Evolutionary conservation across 1,140 invertebrate species (phyloP), one percentile per base, ranked within the genome.

Genomic region (Drosophila tani): DNA sequence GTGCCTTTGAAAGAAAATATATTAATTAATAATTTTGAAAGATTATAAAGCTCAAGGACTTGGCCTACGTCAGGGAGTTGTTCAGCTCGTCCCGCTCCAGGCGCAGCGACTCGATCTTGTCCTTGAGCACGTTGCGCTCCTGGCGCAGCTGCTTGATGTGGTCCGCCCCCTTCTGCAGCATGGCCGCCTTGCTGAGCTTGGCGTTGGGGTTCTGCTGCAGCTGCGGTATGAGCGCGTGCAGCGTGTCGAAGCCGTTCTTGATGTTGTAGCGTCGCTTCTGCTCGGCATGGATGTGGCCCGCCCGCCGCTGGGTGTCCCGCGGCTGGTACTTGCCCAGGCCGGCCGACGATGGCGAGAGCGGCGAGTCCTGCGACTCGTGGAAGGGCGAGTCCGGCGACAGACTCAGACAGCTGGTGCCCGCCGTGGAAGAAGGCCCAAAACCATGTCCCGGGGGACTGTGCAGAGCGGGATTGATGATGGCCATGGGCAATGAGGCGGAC

Each of bases 221-320:
- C 73, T 97, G 96, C 17, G 98, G 98, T 91, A 99, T 98, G n/a
- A 99, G 94, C 66, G 96, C 96, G 93, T 99, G 97, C 60, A 99
- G 94, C 92, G 96, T 96, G 93, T 99, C 98, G 93, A 99, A 99
- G 27, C 98, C 98, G 94, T 97, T 98, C 94, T 99, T 99, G 77
- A 99, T 99, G 92, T 99, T 99, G 92, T 97, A 98, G 43, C 99
- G 95, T 38, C 99, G 95, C 93, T 99, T 99, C 94, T 99, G 98
- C 93, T 99, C 99, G 0, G 99, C 98, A 93, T 99, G 98, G 69
- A 99, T 97, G 93, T 99, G 99, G 32, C 97, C 96, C 47, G 95
- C 95, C 46, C 97, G 94, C 40, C 96, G 94, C 75, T 97, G 87
- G 0, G 81, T 92, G 12, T 93, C 92, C 7, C 91, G 46, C 19